A percentile compares a stretch with the other conserved stretches of the same genome.
Conservation (phyloP, 2,113 vertebrate genomes). For the Sinocyclocheilus grahami region DNA sequence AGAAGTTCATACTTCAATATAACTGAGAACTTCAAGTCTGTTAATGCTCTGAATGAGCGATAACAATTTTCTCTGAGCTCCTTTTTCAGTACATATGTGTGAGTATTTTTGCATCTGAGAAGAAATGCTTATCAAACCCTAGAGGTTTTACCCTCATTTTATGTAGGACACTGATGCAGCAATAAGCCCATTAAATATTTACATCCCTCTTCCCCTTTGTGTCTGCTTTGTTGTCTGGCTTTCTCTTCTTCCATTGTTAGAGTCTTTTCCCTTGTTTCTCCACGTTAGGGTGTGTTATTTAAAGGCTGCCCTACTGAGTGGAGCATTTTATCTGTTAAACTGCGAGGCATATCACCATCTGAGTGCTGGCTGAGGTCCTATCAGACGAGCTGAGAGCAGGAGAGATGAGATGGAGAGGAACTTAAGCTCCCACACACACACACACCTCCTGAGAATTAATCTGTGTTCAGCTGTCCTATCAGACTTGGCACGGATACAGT, state of each 20-base stretch:
- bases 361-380: conserved; percentile 27
- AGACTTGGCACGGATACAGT: conserved; percentile 24
- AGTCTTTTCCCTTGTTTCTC: not conserved
- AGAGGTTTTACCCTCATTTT: conserved; percentile 23
- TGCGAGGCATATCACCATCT: conserved; percentile 24
- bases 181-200: conserved; percentile 48
- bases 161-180: conserved; percentile 47
- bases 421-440: conserved; percentile 49
- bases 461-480: conserved; percentile 40
- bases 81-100: not conserved
- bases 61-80: not conserved
- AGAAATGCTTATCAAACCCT: conserved; percentile 34
- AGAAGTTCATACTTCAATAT: not conserved
- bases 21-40: not conserved
- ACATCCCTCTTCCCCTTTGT: conserved; percentile 34
- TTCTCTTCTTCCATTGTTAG: conserved; percentile 25
- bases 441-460: conserved; percentile 33
- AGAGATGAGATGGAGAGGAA: conserved; percentile 29
- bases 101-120: conserved; percentile 25
- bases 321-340: conserved; percentile 35
- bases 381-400: conserved; percentile 25
- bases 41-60: not conserved
- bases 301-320: conserved; percentile 12
- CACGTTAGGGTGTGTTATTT: conserved; percentile 14
- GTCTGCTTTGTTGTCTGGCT: conserved; percentile 26